Percentiles rank a stretch among this genome's conserved stretches.
phyloP scores from a whole-genome alignment of 2,113 vertebrate genomes.

The Asarcornis scutulata region DNA sequence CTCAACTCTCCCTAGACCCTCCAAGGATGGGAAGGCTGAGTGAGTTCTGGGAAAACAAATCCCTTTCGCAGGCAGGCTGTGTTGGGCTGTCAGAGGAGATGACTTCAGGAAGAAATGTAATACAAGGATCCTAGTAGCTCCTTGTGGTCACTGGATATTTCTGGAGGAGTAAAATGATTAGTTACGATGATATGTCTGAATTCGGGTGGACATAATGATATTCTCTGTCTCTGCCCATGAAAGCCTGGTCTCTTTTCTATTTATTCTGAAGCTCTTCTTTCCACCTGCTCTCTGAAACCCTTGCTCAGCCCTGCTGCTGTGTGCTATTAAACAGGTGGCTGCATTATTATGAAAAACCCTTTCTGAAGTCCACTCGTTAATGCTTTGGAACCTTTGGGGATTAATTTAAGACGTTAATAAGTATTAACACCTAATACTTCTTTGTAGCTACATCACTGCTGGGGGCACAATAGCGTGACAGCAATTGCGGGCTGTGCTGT shows the following conservation, averaged over 20 bases:
- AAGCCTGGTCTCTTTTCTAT: background rate
- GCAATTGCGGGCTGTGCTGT: background rate
- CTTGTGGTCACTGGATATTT: conserved; percentile 44
- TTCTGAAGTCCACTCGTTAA: background rate
- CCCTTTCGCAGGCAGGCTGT: conserved; percentile 43
- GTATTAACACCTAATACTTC: background rate
- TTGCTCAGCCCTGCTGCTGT: background rate
- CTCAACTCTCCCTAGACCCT: conserved; percentile 37
- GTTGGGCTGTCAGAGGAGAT: conserved; percentile 17
- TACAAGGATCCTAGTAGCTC: conserved; percentile 48
- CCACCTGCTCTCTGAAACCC: background rate
- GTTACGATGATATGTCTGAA: conserved; percentile 24
- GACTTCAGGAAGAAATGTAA: conserved; percentile 46
- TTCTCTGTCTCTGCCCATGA: background rate
- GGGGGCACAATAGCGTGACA: background rate
- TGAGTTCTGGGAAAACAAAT: conserved; percentile 61
- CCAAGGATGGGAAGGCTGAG: conserved; percentile 19
- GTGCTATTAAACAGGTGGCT: conserved; percentile 21
- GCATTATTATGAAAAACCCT: background rate
- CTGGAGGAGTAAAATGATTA: conserved; percentile 36
- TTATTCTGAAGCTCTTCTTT: conserved; percentile 23
- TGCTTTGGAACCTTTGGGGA: conserved; percentile 5
- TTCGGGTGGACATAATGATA: background rate
- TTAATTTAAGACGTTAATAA: conserved; percentile 7
- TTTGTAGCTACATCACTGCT: background rate